Conservation (phyloP, 2,888 invertebrate genomes). For the Cephus runcator region DNA sequence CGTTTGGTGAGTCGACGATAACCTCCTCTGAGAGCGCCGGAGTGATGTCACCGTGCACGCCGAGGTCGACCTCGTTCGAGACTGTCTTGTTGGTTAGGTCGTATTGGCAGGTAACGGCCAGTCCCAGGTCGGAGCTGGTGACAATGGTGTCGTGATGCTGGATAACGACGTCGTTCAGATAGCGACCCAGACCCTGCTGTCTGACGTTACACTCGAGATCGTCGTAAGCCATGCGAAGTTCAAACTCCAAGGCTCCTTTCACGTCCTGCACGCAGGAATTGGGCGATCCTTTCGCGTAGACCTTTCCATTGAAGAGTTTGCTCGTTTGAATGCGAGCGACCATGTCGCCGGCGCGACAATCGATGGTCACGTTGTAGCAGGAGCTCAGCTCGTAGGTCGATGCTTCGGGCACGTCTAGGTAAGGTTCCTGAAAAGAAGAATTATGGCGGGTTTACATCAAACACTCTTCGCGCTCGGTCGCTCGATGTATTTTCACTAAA, state of each 20-base stretch:
- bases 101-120: slow-evolving; percentile 94
- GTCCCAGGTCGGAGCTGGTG: slow-evolving; percentile 91
- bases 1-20: slow-evolving; percentile 93
- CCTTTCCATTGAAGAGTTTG: slow-evolving; percentile 92
- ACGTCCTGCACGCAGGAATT: slow-evolving; percentile 93
- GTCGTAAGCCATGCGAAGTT: slow-evolving; percentile 91
- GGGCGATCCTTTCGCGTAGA: slow-evolving; percentile 94
- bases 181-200: slow-evolving; percentile 87
- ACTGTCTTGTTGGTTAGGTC: slow-evolving; percentile 95
- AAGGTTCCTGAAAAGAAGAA: slow-evolving; percentile 75
- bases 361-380: slow-evolving; percentile 94
- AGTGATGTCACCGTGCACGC: slow-evolving; percentile 88
- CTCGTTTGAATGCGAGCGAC: slow-evolving; percentile 91
- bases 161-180: slow-evolving; percentile 92
- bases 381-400: slow-evolving; percentile 92
- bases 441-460: not conserved
- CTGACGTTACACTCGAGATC: slow-evolving; percentile 93
- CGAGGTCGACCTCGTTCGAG: slow-evolving; percentile 90
- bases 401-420: slow-evolving; percentile 90
- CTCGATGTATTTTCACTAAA: not conserved
- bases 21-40: slow-evolving; percentile 90
- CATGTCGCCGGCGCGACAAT: slow-evolving; percentile 93
- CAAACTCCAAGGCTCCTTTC: slow-evolving; percentile 88
- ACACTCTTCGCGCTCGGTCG: not conserved
- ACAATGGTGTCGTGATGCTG: slow-evolving; percentile 97